phyloP scores from a whole-genome alignment of 1,140 invertebrate species.

The Drosophila melanogaster region Release_6_plus_ISO1_MT NT_037436.4:22857501-22858000 shows the following conservation, averaged over 20 bases:
- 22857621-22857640: no score
- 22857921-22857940: conserved; percentile 20
- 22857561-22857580: no score
- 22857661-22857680: no score
- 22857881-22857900: conserved; percentile 22
- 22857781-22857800: neutral
- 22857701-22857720: no score
- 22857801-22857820: neutral
- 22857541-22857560: no score
- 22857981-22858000: neutral
- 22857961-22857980: neutral
- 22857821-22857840: neutral
- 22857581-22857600: no score
- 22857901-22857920: conserved; percentile 24
- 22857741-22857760: conserved; percentile 2
- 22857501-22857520: no score
- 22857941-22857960: conserved; percentile 34
- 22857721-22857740: neutral
- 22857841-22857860: neutral
- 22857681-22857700: no score
- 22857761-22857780: neutral
- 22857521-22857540: no score
- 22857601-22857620: no score
- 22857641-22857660: no score
- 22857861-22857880: conserved; percentile 3